Evolutionary conservation across 2,113 vertebrate species (phyloP).

Genomic region (Corynorhinus townsendii): DNA sequence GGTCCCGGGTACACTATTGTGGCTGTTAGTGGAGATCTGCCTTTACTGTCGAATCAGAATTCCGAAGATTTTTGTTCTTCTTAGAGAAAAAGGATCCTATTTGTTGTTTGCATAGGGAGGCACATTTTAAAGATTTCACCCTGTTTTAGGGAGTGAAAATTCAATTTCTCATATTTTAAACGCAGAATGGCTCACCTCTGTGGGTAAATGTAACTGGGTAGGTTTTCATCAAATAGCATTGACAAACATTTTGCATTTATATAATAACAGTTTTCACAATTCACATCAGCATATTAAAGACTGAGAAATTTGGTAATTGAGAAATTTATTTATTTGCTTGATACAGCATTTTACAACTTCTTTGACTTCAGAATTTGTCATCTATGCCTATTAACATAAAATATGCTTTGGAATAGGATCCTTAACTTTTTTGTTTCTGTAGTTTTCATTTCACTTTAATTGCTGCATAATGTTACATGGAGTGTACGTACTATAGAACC

Average conservation of each 20-base stretch:
- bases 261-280: not conserved
- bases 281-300: not conserved
- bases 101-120: not conserved
- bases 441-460: not conserved
- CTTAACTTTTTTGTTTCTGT: not conserved
- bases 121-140: not conserved
- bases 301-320: not conserved
- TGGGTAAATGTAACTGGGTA: not conserved
- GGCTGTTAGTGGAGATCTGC: not conserved
- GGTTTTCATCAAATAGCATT: not conserved
- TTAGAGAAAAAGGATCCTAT: not conserved
- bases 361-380: not conserved
- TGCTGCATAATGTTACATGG: not conserved
- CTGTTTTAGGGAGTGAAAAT: not conserved
- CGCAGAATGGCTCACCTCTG: not conserved
- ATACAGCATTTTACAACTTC: not conserved
- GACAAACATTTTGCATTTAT: not conserved
- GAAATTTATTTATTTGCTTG: conserved; percentile 1
- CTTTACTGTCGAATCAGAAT: not conserved
- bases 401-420: not conserved
- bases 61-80: not conserved
- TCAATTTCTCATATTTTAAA: not conserved
- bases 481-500: not conserved
- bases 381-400: not conserved
- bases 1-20: not conserved